phyloP scores from a whole-genome alignment of 2,113 vertebrate genomes.

The Mobula hypostoma region DNA sequence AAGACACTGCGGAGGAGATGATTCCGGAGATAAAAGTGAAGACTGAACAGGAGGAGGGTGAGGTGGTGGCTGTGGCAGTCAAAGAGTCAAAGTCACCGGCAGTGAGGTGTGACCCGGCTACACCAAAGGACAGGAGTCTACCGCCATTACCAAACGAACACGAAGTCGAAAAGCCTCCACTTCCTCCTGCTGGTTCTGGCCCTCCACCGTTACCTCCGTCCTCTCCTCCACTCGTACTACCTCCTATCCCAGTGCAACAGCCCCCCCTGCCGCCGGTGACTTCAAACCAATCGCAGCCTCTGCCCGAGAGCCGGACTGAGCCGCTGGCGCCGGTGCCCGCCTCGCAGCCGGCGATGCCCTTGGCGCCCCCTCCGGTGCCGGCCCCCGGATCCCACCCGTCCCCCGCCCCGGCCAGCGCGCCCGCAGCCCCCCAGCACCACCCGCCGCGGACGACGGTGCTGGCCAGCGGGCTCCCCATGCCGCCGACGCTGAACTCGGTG shows the following conservation, averaged over 20 bases:
- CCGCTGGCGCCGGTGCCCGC: neutral
- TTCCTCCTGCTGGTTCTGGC: conserved; percentile 55
- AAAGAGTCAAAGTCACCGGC: conserved; percentile 56
- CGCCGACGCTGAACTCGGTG: conserved; percentile 70
- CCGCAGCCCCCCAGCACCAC: conserved; percentile 68
- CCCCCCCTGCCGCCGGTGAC: conserved; percentile 52
- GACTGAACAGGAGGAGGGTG: neutral
- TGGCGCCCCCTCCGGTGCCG: conserved; percentile 50
- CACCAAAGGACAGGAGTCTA: conserved; percentile 52
- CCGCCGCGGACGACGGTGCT: conserved; percentile 63
- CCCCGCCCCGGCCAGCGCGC: conserved; percentile 54
- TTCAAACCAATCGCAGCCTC: conserved; percentile 48
- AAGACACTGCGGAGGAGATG: neutral
- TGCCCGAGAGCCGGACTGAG: conserved; percentile 47
- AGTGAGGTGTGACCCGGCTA: conserved; percentile 54
- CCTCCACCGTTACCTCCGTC: conserved; percentile 54
- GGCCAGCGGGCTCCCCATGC: conserved; percentile 58
- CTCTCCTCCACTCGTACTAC: conserved; percentile 49
- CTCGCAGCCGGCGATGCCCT: neutral
- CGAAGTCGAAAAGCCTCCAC: conserved; percentile 54
- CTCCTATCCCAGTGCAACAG: conserved; percentile 48
- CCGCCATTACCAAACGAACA: conserved; percentile 61
- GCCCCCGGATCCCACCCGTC: conserved; percentile 50
- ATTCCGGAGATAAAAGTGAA: neutral
- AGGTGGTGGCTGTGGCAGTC: conserved; percentile 42